Conservation (phyloP, 2,797 vertebrate species). For the Chelon labrosus region DNA sequence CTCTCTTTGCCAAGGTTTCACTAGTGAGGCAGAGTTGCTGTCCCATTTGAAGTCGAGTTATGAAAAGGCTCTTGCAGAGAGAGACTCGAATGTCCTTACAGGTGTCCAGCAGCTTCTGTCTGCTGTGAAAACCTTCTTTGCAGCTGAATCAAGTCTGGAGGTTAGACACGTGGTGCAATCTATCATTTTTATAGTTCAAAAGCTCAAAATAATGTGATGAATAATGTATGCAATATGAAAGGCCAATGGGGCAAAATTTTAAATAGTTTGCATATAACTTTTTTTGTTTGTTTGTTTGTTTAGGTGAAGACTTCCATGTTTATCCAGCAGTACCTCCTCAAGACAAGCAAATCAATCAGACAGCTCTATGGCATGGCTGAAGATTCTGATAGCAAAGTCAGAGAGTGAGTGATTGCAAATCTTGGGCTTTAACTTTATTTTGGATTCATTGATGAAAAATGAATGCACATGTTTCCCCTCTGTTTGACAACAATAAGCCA, state of each 20-base stretch:
- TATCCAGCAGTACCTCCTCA: slow-evolving; percentile 87
- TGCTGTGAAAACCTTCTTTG: slow-evolving; percentile 85
- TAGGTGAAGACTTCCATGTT: slow-evolving; percentile 81
- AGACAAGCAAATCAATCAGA: slow-evolving; percentile 88
- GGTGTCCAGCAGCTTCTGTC: slow-evolving; percentile 84
- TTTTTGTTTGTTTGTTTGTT: neutral
- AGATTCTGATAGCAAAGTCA: slow-evolving; percentile 88
- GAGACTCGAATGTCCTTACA: slow-evolving; percentile 66
- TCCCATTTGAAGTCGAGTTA: slow-evolving; percentile 86
- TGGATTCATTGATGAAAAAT: neutral
- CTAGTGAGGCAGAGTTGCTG: slow-evolving; percentile 89
- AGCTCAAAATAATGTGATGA: too few species aligned
- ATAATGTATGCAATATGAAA: too few species aligned
- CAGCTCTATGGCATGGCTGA: slow-evolving; percentile 80
- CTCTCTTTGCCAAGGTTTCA: slow-evolving; percentile 83
- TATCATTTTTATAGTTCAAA: too few species aligned
- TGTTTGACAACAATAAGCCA: neutral
- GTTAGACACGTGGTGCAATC: slow-evolving; percentile 71
- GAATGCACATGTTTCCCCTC: neutral
- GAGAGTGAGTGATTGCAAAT: slow-evolving; percentile 87
- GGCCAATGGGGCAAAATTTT: neutral
- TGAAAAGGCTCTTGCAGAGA: slow-evolving; percentile 82
- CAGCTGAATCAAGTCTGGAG: slow-evolving; percentile 78
- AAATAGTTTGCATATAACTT: neutral
- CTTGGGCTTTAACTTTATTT: neutral